Evolutionary conservation across 2,888 invertebrate species (phyloP).

Genomic region (Deilephila porcellus): DNA sequence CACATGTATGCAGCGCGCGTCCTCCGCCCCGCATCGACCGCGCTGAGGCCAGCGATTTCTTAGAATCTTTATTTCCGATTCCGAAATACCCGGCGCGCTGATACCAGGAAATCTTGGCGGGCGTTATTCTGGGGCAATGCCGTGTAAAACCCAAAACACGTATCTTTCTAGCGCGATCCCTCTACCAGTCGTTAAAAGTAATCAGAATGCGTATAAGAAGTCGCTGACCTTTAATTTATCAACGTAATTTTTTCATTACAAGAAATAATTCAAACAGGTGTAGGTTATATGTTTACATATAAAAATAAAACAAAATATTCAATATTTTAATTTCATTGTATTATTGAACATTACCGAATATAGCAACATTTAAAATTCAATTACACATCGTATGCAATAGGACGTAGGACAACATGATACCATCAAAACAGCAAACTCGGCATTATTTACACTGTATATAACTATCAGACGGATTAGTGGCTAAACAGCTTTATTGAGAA

Average conservation of each 20-base stretch:
- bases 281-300: neutral
- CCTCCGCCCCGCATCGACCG: slow-evolving; percentile 54
- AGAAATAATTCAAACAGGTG: slow-evolving; percentile 34
- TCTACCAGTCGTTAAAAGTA: slow-evolving; percentile 76
- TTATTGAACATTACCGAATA: slow-evolving; percentile 68
- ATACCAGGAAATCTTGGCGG: slow-evolving; percentile 77
- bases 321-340: slow-evolving; percentile 68
- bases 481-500: slow-evolving; percentile 32
- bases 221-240: slow-evolving; percentile 73
- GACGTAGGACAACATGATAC: slow-evolving; percentile 45
- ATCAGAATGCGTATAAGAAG: slow-evolving; percentile 74
- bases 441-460: slow-evolving; percentile 47
- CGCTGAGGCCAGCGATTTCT: slow-evolving; percentile 75
- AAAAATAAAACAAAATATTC: slow-evolving; percentile 44
- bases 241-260: slow-evolving; percentile 52
- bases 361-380: slow-evolving; percentile 69
- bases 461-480: slow-evolving; percentile 51
- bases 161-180: slow-evolving; percentile 73
- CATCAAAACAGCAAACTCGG: slow-evolving; percentile 42
- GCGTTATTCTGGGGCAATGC: slow-evolving; percentile 80
- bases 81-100: slow-evolving; percentile 76
- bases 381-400: slow-evolving; percentile 61
- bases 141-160: slow-evolving; percentile 77
- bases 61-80: slow-evolving; percentile 82
- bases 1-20: slow-evolving; percentile 45